phyloP scores from a whole-genome alignment of 2,113 vertebrate species.

The Gobiocypris rarus region DNA sequence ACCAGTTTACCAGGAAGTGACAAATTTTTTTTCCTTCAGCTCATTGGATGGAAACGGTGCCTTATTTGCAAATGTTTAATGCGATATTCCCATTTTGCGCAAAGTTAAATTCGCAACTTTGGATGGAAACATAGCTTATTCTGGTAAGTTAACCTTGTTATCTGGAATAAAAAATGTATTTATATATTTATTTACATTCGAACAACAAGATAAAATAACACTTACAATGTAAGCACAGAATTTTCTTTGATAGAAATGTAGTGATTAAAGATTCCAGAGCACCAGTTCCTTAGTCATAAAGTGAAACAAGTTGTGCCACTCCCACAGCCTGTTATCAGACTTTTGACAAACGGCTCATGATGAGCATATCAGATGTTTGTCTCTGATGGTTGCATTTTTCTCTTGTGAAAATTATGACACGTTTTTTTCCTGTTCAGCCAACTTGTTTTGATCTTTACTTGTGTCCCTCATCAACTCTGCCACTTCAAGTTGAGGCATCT shows the following conservation, averaged over 20 bases:
- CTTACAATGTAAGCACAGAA: too few species aligned
- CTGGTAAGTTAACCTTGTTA: too few species aligned
- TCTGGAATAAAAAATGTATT: too few species aligned
- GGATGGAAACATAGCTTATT: too few species aligned
- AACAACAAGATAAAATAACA: not conserved
- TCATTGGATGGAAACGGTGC: too few species aligned
- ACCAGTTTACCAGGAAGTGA: too few species aligned
- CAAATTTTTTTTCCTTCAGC: too few species aligned
- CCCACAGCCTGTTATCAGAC: constrained; percentile 40
- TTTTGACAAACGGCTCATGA: constrained; percentile 47
- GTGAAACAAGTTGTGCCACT: constrained; percentile 38
- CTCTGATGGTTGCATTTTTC: constrained; percentile 51
- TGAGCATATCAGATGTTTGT: constrained; percentile 48
- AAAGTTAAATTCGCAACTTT: too few species aligned
- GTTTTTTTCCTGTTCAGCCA: constrained; percentile 34
- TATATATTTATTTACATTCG: not conserved
- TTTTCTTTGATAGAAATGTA: not conserved
- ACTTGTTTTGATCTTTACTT: constrained; percentile 54
- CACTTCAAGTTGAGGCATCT: constrained; percentile 55
- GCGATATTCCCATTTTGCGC: too few species aligned
- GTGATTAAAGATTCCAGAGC: not conserved
- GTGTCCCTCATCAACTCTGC: constrained; percentile 48
- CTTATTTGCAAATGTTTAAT: too few species aligned
- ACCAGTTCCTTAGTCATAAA: not conserved
- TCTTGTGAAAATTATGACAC: constrained; percentile 56